Conservation (phyloP, 92 coral and sea anemone species). For the Blastomussa wellsi region DNA sequence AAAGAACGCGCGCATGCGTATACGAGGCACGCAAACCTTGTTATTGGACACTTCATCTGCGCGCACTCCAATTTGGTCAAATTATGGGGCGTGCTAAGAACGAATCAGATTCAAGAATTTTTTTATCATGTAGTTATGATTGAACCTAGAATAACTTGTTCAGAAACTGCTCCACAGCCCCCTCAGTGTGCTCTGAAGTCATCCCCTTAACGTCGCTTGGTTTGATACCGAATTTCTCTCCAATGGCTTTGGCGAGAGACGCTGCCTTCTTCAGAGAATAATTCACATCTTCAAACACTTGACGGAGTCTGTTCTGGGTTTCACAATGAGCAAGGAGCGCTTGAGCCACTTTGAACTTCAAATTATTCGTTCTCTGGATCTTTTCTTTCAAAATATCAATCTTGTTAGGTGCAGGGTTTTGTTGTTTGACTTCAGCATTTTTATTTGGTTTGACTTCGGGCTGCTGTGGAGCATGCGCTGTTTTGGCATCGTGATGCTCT, state of each 20-base stretch:
- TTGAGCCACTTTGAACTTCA: slow-evolving; percentile 84
- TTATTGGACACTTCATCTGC: too few relatives aligned
- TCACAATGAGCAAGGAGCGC: slow-evolving; percentile 86
- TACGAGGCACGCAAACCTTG: too few relatives aligned
- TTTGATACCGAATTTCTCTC: slow-evolving; percentile 80
- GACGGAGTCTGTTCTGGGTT: slow-evolving; percentile 78
- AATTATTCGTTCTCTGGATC: slow-evolving; percentile 63
- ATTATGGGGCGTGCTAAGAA: too few relatives aligned
- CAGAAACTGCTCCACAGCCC: slow-evolving; percentile 77
- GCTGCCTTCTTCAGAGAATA: slow-evolving; percentile 78
- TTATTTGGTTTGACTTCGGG: background rate
- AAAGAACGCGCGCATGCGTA: too few relatives aligned
- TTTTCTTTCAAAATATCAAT: slow-evolving; percentile 48
- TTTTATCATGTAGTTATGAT: too few relatives aligned
- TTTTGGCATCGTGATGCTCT: background rate
- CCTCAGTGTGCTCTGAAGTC: slow-evolving; percentile 74
- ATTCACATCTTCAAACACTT: slow-evolving; percentile 75
- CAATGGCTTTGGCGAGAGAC: slow-evolving; percentile 79
- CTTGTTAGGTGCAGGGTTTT: slow-evolving; percentile 29
- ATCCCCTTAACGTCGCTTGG: slow-evolving; percentile 63
- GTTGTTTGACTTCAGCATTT: background rate
- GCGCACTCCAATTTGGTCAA: too few relatives aligned
- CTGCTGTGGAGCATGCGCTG: slow-evolving; percentile 12
- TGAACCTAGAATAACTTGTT: slow-evolving; percentile 58
- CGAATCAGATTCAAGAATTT: too few relatives aligned